A percentile compares a stretch with the other conserved stretches of the same genome.
Conservation (phyloP, 1,140 invertebrate genomes). For the Atta texana region DNA sequence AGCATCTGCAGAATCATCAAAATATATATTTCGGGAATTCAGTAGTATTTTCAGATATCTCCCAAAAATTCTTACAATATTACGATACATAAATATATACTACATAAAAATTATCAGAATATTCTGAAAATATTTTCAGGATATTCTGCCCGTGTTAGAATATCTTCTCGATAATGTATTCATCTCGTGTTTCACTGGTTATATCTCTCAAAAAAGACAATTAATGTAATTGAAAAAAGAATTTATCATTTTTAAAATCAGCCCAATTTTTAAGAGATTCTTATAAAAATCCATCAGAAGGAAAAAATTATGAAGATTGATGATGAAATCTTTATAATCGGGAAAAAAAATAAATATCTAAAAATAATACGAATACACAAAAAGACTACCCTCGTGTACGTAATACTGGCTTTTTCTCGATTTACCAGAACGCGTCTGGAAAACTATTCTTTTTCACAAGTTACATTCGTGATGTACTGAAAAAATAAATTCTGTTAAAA, state of each 20-base stretch:
- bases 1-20: neutral
- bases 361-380: neutral
- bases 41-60: slow-evolving; percentile 15
- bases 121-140: neutral
- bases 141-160: neutral
- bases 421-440: slow-evolving; percentile 49
- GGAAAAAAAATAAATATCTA: neutral
- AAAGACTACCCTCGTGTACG: slow-evolving; percentile 54
- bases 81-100: neutral
- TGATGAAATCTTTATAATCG: neutral
- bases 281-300: neutral
- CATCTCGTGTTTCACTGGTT: neutral
- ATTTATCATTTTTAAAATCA: neutral
- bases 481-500: slow-evolving; percentile 77
- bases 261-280: neutral
- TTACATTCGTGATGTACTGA: slow-evolving; percentile 73
- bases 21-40: slow-evolving; percentile 11
- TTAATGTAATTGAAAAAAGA: neutral
- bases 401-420: slow-evolving; percentile 41
- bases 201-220: neutral
- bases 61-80: neutral
- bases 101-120: neutral
- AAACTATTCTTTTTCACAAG: slow-evolving; percentile 60
- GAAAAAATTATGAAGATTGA: neutral
- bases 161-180: slow-evolving; percentile 3